Conservation (phyloP, 2,797 vertebrate genomes). For the Neopelma chrysocephalum region DNA sequence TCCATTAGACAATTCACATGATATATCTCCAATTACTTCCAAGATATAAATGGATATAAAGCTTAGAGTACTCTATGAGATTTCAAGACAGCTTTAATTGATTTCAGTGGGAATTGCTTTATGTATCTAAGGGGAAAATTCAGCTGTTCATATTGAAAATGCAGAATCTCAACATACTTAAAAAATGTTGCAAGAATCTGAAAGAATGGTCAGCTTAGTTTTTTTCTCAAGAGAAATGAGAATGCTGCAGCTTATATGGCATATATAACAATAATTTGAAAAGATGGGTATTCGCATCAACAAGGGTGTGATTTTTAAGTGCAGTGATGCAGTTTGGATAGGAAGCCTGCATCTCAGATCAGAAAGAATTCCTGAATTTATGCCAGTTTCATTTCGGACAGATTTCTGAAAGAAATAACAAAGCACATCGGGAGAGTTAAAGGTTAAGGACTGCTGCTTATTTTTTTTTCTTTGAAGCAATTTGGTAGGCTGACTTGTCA, state of each 20-base stretch:
- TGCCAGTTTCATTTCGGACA: not conserved
- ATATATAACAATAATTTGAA: not conserved
- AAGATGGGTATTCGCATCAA: not conserved
- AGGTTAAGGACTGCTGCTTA: not conserved
- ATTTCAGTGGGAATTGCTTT: constrained; percentile 63
- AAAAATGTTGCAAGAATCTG: not conserved
- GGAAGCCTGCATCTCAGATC: not conserved
- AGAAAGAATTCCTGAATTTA: not conserved
- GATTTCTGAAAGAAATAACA: not conserved
- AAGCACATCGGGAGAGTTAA: not conserved
- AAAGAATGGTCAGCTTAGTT: not conserved
- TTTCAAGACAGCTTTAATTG: constrained; percentile 53
- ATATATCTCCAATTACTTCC: constrained; percentile 21
- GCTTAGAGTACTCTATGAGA: not conserved
- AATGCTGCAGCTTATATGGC: not conserved
- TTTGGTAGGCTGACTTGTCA: not conserved
- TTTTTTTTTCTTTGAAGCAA: not conserved
- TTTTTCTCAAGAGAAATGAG: not conserved
- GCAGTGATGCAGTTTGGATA: not conserved
- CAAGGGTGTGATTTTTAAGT: not conserved
- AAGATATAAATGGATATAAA: constrained; percentile 10
- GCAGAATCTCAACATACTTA: not conserved
- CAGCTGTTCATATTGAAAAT: constrained; percentile 28
- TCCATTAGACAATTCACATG: constrained; percentile 1
- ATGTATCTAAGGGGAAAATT: constrained; percentile 16